Conservation (phyloP, 2,888 invertebrate species). For the Scotopteryx bipunctaria region DNA sequence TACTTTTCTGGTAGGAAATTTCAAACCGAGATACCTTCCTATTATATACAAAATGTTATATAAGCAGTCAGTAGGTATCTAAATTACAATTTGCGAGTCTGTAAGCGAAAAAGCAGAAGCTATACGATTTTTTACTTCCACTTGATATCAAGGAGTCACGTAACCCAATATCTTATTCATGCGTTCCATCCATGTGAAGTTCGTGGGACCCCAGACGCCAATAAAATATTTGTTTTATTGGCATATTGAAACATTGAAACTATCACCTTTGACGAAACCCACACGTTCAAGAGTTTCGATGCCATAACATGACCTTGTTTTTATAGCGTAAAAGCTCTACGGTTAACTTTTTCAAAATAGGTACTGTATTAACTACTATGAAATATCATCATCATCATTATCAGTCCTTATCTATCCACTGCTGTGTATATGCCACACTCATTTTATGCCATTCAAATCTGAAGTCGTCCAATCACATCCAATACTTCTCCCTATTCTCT, state of each 20-base stretch:
- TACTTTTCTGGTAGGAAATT: not conserved
- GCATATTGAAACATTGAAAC: constrained; percentile 13
- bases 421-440: no score
- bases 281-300: constrained; percentile 1
- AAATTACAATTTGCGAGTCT: not conserved
- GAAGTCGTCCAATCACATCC: no score
- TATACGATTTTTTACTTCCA: constrained; percentile 15
- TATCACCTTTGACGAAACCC: constrained; percentile 17
- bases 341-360: no score
- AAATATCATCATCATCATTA: no score
- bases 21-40: not conserved
- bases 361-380: no score
- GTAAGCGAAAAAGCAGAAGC: not conserved
- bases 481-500: no score
- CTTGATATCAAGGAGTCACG: constrained; percentile 24
- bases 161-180: constrained; percentile 30
- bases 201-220: constrained; percentile 9
- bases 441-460: no score
- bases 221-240: constrained; percentile 26
- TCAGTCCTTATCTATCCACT: no score
- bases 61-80: not conserved
- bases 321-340: not conserved
- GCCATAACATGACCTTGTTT: not conserved
- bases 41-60: no score
- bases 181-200: constrained; percentile 20